Evolutionary conservation across 92 coral and sea anemone species (phyloP), one percentile per base, ranked within the genome.

Genomic region (Scolanthus callimorphus): DNA sequence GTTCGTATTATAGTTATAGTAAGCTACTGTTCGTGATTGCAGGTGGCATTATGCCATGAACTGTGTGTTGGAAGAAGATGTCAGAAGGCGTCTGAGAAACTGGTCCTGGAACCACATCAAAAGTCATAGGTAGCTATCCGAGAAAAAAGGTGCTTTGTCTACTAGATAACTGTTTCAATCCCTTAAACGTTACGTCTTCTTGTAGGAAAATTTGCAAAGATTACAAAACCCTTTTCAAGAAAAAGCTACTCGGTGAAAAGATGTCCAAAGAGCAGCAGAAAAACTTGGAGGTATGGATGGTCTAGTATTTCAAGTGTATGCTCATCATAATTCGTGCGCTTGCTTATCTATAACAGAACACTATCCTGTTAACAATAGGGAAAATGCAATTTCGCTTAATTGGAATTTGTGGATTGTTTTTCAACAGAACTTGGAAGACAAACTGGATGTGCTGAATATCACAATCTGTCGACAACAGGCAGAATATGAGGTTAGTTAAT

Each of bases 41-140:
- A 90, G 97, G 97, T 90, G 97, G 97, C 77, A 74, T 10, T 90
- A 90, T 70, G 97, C 90, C 17, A 86, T 87, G 31, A 37, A 59
- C 43, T 49, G 90, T 19, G 61, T 90, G 24, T 78, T 90, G 49
- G 97, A 90, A 62, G 97, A 90, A 63, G 90, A 90, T 58, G 95
- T 90, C 1, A 71, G 52, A 20, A 69, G 97, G 46, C 51, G 83
- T 27, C 27, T 61, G 25, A 86, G 90, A 43, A 90, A 90, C 55
- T 90, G 97, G 97, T 90, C 97, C 4, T 90, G 97, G 97, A 31
- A 49, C 13, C 95, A 90, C 51, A 90, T 90, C 56, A 84, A 86
- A 34, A 28, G 55, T 6, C 95, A 86, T 85, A 90, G 97, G 97
- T 82, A 74, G 4, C 27, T 41, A 22, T 34, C 43, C 43, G 43